phyloP scores from a whole-genome alignment of 2,888 invertebrate genomes.

The Nomada fucata region DNA sequence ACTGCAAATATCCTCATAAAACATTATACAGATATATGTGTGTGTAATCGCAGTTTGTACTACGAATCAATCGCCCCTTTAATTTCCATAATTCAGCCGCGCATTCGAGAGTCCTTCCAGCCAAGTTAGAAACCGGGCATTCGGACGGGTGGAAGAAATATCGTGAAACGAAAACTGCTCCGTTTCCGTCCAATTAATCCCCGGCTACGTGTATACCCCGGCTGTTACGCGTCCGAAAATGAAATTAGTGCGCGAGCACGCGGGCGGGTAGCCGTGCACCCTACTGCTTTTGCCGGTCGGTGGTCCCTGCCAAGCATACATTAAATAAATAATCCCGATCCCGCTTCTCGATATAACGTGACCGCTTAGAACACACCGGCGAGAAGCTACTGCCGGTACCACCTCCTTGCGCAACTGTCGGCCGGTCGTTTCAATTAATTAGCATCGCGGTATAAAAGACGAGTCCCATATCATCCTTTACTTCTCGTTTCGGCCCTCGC shows the following conservation, averaged over 20 bases:
- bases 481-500: conserved; percentile 24
- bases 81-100: conserved; percentile 27
- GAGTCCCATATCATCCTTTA: conserved; percentile 69
- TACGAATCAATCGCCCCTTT: not conserved
- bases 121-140: conserved; percentile 10
- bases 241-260: conserved; percentile 68
- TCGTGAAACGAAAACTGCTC: conserved; percentile 38
- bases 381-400: conserved; percentile 68
- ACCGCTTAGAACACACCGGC: conserved; percentile 68
- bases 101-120: not conserved
- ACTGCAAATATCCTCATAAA: too few species aligned
- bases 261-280: conserved; percentile 66
- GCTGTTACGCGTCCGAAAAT: conserved; percentile 62
- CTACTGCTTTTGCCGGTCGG: conserved; percentile 68
- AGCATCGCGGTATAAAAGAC: conserved; percentile 72
- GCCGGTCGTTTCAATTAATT: conserved; percentile 74
- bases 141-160: conserved; percentile 10
- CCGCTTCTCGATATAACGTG: conserved; percentile 59
- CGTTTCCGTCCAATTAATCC: conserved; percentile 56
- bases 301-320: conserved; percentile 68
- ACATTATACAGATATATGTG: too few species aligned
- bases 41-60: too few species aligned
- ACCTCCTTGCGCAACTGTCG: conserved; percentile 72
- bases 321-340: conserved; percentile 72
- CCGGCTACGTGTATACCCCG: conserved; percentile 10